Conservation (phyloP, 2,888 invertebrate genomes). For the Synanthedon andrenaeformis region DNA sequence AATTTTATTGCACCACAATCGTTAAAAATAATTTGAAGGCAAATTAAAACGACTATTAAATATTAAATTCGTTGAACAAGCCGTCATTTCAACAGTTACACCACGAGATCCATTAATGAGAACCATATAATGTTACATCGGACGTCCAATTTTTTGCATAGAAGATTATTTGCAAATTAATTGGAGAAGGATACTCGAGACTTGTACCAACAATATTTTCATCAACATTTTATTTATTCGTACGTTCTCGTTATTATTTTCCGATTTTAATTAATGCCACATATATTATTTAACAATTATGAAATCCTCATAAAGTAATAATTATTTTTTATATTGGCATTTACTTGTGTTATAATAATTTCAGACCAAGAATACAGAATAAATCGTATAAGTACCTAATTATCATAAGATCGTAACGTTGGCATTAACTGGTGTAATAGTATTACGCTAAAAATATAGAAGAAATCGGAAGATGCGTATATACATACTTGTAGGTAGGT, state of each 20-base stretch:
- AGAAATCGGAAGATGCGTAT: no score
- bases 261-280: not conserved
- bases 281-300: not conserved
- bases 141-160: conserved; percentile 1
- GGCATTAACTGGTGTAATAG: no score
- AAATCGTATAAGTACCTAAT: no score
- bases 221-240: not conserved
- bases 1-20: no score
- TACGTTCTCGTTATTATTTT: not conserved
- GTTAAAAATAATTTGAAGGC: not conserved
- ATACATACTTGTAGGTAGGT: no score
- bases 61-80: conserved; percentile 8
- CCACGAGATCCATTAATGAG: conserved; percentile 5
- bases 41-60: not conserved
- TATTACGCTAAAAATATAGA: no score
- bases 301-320: no score
- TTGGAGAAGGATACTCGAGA: conserved; percentile 29
- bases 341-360: no score
- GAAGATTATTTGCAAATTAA: conserved; percentile 28
- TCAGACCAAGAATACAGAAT: no score
- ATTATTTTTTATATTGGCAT: no score
- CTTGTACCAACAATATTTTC: not conserved
- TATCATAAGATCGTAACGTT: no score
- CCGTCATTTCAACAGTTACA: conserved; percentile 1
- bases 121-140: conserved; percentile 5